Evolutionary conservation across 2,797 vertebrate genomes (phyloP).

Genomic region (Buceros bicornis): DNA sequence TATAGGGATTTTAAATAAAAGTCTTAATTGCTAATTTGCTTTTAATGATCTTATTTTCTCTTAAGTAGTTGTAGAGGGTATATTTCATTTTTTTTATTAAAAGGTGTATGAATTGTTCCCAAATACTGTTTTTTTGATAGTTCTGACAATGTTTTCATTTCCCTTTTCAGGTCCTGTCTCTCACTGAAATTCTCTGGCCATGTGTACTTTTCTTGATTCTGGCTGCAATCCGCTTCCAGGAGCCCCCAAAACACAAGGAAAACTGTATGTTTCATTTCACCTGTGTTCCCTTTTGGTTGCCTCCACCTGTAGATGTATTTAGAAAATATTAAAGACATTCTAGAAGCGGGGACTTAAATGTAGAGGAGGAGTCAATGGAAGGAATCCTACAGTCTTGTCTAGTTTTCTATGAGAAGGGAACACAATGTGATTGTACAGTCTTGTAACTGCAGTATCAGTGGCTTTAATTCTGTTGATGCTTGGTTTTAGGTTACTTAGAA

Average conservation of each 20-base stretch:
- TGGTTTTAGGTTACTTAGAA: constrained; percentile 76
- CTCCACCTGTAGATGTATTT: neutral
- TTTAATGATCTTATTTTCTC: neutral
- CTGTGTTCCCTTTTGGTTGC: neutral
- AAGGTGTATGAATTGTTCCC: neutral
- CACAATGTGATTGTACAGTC: neutral
- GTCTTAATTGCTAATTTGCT: neutral
- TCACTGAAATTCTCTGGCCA: constrained; percentile 80
- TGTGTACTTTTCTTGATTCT: constrained; percentile 78
- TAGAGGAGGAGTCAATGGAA: neutral
- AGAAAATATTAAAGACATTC: neutral
- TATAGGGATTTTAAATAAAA: neutral
- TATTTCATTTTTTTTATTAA: neutral
- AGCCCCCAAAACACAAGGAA: constrained; percentile 75
- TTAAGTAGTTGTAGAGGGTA: neutral
- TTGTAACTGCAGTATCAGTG: neutral
- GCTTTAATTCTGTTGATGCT: neutral
- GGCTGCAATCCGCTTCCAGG: constrained; percentile 73
- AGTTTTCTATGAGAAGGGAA: neutral
- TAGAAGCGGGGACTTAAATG: neutral
- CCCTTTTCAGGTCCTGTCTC: constrained; percentile 70
- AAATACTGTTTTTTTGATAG: neutral
- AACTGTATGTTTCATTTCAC: constrained; percentile 71
- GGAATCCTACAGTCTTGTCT: neutral
- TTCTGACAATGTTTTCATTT: neutral